phyloP scores from a whole-genome alignment of 2,113 vertebrate species.

The Bubo bubo region DNA sequence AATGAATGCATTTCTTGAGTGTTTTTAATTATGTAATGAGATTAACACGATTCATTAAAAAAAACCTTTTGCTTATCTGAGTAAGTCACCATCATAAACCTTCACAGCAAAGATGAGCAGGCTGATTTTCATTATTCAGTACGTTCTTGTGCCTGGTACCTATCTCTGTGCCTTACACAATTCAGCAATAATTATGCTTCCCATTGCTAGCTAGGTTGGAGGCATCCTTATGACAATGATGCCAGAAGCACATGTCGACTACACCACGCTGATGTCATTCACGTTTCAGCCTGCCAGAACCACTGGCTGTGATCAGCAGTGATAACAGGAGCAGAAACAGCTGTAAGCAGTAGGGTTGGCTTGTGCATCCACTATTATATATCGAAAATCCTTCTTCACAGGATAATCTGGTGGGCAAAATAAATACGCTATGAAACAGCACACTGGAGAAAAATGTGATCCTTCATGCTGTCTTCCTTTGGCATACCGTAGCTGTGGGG shows the following conservation, averaged over 20 bases:
- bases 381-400: not conserved
- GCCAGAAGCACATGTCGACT: not conserved
- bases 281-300: not conserved
- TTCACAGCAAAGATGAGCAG: not conserved
- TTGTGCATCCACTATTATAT: not conserved
- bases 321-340: fast-evolving
- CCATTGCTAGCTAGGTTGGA: not conserved
- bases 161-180: not conserved
- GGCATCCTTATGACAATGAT: not conserved
- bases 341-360: not conserved
- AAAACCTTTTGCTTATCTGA: not conserved
- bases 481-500: not conserved
- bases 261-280: not conserved
- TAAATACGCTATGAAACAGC: not conserved
- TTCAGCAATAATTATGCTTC: not conserved
- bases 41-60: not conserved
- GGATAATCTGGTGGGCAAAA: not conserved
- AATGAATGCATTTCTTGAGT: not conserved
- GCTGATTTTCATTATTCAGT: not conserved
- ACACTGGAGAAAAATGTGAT: not conserved
- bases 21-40: not conserved
- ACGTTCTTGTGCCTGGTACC: not conserved
- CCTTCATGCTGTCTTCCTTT: not conserved
- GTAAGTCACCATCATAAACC: not conserved
- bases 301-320: not conserved